Percentiles rank a stretch among this genome's conserved stretches.
Evolutionary conservation across 64 coral and sea anemone genomes (phyloP).

Genomic region (Trachythela sp.): DNA sequence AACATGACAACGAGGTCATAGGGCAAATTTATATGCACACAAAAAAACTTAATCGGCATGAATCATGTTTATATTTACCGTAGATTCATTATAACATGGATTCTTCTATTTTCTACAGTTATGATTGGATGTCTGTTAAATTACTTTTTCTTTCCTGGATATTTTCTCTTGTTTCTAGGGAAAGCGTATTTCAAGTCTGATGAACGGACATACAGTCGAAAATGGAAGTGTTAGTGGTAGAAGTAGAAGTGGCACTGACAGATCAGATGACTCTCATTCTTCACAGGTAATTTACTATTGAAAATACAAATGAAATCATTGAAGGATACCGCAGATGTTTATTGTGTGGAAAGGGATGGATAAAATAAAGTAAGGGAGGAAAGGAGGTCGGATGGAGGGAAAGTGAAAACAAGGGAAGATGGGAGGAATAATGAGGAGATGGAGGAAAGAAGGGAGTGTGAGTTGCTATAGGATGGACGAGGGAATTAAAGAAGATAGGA

Average conservation of each 20-base stretch:
- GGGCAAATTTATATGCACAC: no score
- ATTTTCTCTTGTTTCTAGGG: not conserved
- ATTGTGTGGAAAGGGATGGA: not conserved
- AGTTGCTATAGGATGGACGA: no score
- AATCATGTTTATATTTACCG: no score
- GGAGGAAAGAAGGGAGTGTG: no score
- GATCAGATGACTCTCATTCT: constrained; percentile 44
- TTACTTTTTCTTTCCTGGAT: not conserved
- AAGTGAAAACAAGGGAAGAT: not conserved
- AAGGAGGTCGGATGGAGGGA: not conserved
- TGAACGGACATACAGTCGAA: not conserved
- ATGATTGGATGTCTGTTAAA: no score
- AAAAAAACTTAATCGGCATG: no score
- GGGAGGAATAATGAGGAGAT: no score
- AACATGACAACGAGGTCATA: no score
- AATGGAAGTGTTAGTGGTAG: constrained; percentile 38
- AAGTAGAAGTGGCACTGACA: constrained; percentile 45
- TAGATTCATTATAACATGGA: no score
- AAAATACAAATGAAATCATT: not conserved
- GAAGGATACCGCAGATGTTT: not conserved
- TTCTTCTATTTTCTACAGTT: no score
- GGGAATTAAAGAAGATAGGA: no score
- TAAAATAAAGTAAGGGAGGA: not conserved
- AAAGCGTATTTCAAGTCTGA: not conserved
- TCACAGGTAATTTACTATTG: not conserved